phyloP scores from a whole-genome alignment of 2,888 invertebrate species.

The Heliconius hortense region DNA sequence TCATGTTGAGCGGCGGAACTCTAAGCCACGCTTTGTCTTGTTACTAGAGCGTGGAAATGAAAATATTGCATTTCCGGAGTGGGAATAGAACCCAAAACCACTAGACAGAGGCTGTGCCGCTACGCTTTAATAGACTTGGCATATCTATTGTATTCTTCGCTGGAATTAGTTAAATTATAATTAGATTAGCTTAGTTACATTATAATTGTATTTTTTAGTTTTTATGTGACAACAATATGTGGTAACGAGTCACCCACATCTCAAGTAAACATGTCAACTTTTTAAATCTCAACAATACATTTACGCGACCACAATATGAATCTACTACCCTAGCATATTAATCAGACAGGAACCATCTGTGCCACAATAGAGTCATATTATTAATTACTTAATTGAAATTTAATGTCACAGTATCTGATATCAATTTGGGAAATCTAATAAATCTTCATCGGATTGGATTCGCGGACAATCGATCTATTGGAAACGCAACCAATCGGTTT shows the following conservation, averaged over 20 bases:
- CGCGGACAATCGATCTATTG: constrained; percentile 35
- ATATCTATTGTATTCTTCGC: no score
- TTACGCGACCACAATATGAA: background rate
- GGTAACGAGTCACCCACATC: no score
- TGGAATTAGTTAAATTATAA: no score
- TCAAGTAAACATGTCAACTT: background rate
- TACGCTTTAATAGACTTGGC: background rate
- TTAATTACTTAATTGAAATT: constrained; percentile 34
- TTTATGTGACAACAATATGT: background rate
- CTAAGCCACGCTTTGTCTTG: background rate
- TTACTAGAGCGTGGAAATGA: background rate
- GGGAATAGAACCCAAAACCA: background rate
- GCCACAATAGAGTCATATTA: background rate
- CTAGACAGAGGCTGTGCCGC: no score
- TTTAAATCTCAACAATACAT: background rate
- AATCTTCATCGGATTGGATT: constrained; percentile 32
- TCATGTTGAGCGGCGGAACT: background rate
- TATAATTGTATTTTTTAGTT: no score
- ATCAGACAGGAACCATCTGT: background rate
- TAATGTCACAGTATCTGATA: constrained; percentile 33
- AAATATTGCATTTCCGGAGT: background rate
- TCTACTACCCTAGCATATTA: background rate
- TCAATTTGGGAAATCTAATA: constrained; percentile 36
- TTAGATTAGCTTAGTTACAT: no score
- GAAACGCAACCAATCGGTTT: constrained; percentile 31